Evolutionary conservation across 2,797 vertebrate genomes (phyloP), one percentile per base, ranked within the genome.

Genomic region (Xyrichtys novacula): DNA sequence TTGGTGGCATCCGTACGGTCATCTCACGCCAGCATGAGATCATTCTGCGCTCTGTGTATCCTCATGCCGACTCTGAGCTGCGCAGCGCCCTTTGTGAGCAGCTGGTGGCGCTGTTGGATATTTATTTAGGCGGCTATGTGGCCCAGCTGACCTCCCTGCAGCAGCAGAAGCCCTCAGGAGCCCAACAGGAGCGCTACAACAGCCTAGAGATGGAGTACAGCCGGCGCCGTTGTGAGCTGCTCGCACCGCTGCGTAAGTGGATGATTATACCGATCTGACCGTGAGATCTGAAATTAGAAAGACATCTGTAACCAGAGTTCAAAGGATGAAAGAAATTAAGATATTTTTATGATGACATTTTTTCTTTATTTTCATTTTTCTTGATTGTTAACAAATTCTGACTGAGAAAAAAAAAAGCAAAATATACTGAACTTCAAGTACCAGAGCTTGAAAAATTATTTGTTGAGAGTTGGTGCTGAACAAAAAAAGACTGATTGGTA

Each of bases 101-200:
- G 92, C 87, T 99, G 88, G 96, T 96, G 83, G 93, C 94, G 0
- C 91, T 99, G 28, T 78, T 98, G 70, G 96, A 98, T 76, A 94
- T 93, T 71, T 93, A 96, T 61, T 78, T 99, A 31, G 93, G 95
- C 3, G 93, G 96, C 12, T 99, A 95, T 0, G 95, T 97, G 55
- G 90, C 93, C 15, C 97, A 99, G 92, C 94, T 99, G 0, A 95
- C 87, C 34, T 98, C 97, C 0, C 86, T 99, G 73, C 94, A 95
- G 58, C 92, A 83, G 23, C 90, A 83, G 76, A 68, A 64, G 61
- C 64, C 70, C 16, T 26, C 46, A 0, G 82, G 94, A 10, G 80
- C 76, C 17, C 93, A 95, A 6, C 95, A 95, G 68, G 96, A 98
- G 42, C 94, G 96, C 53, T 97, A 96, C 54, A 91, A 81, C 86